Base-by-base conservation (phyloP, 2,113 vertebrate species). In the Ascaphus truei region DNA sequence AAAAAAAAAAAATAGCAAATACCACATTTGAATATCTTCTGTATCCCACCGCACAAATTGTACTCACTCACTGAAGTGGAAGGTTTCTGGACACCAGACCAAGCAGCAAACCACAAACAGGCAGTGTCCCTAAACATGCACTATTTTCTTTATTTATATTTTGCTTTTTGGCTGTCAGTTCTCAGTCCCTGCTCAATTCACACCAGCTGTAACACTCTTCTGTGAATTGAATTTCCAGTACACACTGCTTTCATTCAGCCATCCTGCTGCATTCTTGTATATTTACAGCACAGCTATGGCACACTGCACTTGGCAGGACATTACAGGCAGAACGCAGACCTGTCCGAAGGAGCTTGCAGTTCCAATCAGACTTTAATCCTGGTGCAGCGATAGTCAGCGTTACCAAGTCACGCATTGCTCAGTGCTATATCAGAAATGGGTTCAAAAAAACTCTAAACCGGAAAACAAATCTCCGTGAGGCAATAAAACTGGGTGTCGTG, bases 1-100 rank as follows among this genome's bases (percentile, higher is more conserved):
- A 76, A 23, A 25, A 5, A 55, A 9, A 15, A 81, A 80, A 80
- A 23, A 25, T 7, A 55, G n/a, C 15, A 81, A 80, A 80, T 56
- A 77, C 73, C 79, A 83, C 85, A 80, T 81, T 81, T 72, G 80
- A 76, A 82, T 79, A 84, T 84, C 83, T 85, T 80, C 84, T 27
- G 41, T 34, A 41, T 59, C 9, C 51, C 8, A 31, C 27, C 6
- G 4, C 51, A 55, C 31, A 20, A 11, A 27, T 27, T 34, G 13
- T 25, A 69, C 25, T 57, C 64, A 50, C 45, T 41, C 45, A 20
- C 39, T 37, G 33, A 22, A 34, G 31, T 18, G n/a, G 41, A 51
- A 16, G 11, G 29, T 13, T 55, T 55, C 27, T 55, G 51, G 20
- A 29, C 33, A 39, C 43, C 43, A 37, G 45, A 36, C 31, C 37